These are phyloP conservation scores for Aphidius ervi DNA, from an alignment of 1,140 invertebrate genomes.

Conservation along the genomic window DNA sequence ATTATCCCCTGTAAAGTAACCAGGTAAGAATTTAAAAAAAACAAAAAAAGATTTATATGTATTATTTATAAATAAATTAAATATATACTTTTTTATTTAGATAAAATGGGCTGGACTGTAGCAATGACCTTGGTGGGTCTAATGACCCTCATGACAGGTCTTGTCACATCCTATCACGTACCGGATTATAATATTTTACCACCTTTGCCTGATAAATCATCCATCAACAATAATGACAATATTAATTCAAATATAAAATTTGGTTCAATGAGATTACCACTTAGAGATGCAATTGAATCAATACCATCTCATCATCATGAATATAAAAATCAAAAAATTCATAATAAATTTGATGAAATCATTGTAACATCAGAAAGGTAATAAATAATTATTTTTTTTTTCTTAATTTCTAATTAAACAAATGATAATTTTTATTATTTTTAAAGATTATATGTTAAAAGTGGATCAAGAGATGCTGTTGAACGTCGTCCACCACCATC, in stretches of 20 bases:
- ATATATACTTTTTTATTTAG: slow-evolving; percentile 18
- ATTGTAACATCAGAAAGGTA: slow-evolving; percentile 37
- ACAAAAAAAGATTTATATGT: background rate
- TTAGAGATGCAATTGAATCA: slow-evolving; percentile 54
- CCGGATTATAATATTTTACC: slow-evolving; percentile 20
- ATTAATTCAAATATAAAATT: slow-evolving; percentile 29
- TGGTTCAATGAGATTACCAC: slow-evolving; percentile 48
- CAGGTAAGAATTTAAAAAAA: too few species aligned
- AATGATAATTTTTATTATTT: slow-evolving; percentile 15
- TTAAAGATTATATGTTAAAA: slow-evolving; percentile 22
- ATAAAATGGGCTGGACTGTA: slow-evolving; percentile 33
- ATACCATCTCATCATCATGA: slow-evolving; percentile 45
- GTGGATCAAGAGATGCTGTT: slow-evolving; percentile 63
- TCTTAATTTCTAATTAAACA: too few species aligned
- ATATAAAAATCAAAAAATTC: slow-evolving; percentile 49
- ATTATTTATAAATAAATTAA: slow-evolving; percentile 9
- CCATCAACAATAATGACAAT: slow-evolving; percentile 26
- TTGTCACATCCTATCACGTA: slow-evolving; percentile 34
- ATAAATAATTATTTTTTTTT: slow-evolving; percentile 9
- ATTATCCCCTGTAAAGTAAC: too few species aligned
- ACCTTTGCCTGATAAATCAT: slow-evolving; percentile 6
- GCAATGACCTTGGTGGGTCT: slow-evolving; percentile 32
- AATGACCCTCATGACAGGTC: slow-evolving; percentile 24
- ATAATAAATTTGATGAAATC: slow-evolving; percentile 58
- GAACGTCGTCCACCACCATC: slow-evolving; percentile 59